Evolutionary conservation across 2,888 invertebrate species (phyloP).

Genomic region (Helobdella robusta): DNA sequence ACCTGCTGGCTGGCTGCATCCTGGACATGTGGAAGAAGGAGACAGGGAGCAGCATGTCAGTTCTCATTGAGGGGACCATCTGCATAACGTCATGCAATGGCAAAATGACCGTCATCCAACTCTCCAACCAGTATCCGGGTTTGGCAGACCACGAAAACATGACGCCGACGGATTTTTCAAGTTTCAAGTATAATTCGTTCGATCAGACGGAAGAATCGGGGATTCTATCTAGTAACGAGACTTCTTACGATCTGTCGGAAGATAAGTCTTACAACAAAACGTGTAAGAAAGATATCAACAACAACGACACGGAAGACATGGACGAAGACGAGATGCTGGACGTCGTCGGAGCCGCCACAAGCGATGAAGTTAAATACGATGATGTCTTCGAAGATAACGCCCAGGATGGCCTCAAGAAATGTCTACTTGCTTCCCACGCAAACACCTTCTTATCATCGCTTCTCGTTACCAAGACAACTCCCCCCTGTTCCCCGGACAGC

Average conservation of each 20-base stretch:
- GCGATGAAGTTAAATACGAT: constrained; percentile 4
- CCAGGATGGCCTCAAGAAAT: constrained; percentile 28
- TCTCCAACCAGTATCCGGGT: constrained; percentile 33
- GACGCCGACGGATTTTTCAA: not conserved
- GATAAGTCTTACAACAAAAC: not conserved
- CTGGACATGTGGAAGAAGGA: constrained; percentile 38
- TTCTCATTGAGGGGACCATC: constrained; percentile 36
- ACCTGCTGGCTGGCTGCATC: constrained; percentile 36
- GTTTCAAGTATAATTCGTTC: not conserved
- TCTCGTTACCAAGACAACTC: constrained; percentile 29
- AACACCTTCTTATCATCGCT: constrained; percentile 35
- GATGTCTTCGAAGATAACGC: constrained; percentile 21
- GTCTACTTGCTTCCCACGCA: constrained; percentile 16
- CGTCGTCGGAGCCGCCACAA: constrained; percentile 6
- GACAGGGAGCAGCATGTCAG: constrained; percentile 35
- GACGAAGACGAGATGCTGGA: constrained; percentile 23
- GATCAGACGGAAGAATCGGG: not conserved
- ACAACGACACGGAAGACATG: constrained; percentile 22
- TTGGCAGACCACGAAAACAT: not conserved
- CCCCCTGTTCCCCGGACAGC: not conserved
- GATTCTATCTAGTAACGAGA: not conserved
- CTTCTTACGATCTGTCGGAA: not conserved
- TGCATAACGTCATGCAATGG: constrained; percentile 36
- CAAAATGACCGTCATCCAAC: constrained; percentile 35
- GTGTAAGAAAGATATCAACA: constrained; percentile 22